Evolutionary conservation across 2,113 vertebrate species (phyloP).

Genomic region (Anser cygnoides): DNA sequence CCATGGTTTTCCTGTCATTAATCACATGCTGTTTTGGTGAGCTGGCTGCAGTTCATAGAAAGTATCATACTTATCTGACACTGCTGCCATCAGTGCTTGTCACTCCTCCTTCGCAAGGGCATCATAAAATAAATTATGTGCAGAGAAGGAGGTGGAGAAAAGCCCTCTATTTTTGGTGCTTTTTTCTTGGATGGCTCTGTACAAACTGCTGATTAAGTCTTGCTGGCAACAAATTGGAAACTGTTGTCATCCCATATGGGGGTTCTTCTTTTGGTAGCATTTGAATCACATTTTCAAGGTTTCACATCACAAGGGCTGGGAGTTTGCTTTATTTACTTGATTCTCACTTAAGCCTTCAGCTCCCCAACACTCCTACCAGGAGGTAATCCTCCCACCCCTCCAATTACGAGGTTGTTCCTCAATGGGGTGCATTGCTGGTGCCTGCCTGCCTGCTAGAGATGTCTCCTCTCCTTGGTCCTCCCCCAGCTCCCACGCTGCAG

Average conservation of each 20-base stretch:
- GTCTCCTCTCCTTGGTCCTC: background rate
- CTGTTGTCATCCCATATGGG: background rate
- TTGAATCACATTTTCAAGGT: background rate
- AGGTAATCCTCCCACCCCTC: background rate
- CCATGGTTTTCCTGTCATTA: slow-evolving; percentile 58
- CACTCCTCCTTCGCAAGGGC: background rate
- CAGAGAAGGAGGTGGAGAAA: slow-evolving; percentile 41
- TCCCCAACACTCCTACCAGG: background rate
- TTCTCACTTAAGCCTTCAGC: background rate
- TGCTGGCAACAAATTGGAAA: slow-evolving; percentile 36
- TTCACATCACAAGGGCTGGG: background rate
- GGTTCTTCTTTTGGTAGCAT: background rate
- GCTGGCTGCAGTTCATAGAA: slow-evolving; percentile 62
- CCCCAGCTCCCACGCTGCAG: background rate
- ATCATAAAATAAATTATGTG: background rate
- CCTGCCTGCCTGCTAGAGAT: background rate
- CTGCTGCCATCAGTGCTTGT: slow-evolving; percentile 39
- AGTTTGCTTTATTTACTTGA: background rate
- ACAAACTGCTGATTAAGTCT: slow-evolving; percentile 37
- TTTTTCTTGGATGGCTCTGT: slow-evolving; percentile 39
- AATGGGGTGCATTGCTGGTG: background rate
- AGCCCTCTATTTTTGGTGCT: slow-evolving; percentile 25
- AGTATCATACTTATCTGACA: slow-evolving; percentile 52
- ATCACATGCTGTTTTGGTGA: background rate
- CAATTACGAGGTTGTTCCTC: background rate